A percentile compares a stretch with the other conserved stretches of the same genome.
These are phyloP conservation scores for Anoplopoma fimbria DNA, from an alignment of 2,113 vertebrate species.

Conservation along the genomic window DNA sequence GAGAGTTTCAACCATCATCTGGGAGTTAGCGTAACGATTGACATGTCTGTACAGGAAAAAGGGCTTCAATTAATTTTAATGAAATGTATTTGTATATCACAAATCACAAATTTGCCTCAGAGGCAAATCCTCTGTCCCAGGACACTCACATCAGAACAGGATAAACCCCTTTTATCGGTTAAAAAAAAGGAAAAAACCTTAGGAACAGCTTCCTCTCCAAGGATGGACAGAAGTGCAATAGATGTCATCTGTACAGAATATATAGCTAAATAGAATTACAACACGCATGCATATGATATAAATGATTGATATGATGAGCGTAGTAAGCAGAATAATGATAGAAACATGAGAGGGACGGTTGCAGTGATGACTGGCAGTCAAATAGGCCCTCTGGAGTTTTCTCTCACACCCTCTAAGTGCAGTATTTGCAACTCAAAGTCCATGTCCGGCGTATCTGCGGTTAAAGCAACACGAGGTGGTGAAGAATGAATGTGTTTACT, in stretches of 20 bases:
- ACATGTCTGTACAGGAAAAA: not conserved
- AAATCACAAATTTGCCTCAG: not conserved
- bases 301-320: not conserved
- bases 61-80: not conserved
- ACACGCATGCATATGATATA: not conserved
- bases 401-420: not conserved
- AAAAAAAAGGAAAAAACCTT: too few species aligned
- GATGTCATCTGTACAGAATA: not conserved
- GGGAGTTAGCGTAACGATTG: not conserved
- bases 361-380: not conserved
- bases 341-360: not conserved
- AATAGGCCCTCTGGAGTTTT: not conserved
- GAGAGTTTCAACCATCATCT: conserved; percentile 10
- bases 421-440: conserved; percentile 65
- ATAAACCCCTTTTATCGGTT: too few species aligned
- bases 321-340: not conserved
- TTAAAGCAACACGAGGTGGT: conserved; percentile 27
- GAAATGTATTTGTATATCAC: not conserved
- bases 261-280: not conserved
- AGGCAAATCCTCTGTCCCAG: not conserved
- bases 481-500: conserved; percentile 51
- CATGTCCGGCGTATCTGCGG: conserved; percentile 28
- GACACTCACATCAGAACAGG: not conserved
- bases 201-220: too few species aligned
- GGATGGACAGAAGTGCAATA: not conserved